phyloP scores from a whole-genome alignment of 2,888 invertebrate species.

The Caenorhabditis wallacei region DNA sequence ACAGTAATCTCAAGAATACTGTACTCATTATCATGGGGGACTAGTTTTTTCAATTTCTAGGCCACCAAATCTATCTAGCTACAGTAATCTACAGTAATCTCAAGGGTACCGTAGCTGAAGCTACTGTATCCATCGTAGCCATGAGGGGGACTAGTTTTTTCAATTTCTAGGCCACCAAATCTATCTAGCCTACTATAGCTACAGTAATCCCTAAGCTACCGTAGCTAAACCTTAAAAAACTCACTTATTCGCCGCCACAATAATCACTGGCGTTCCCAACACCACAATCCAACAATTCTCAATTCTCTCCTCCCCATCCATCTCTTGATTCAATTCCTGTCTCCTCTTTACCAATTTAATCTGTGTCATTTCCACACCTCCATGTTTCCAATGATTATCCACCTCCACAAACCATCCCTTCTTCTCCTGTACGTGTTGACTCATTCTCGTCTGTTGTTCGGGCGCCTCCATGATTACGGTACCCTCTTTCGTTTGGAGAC shows the following conservation, averaged over 20 bases:
- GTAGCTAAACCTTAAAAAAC: no score
- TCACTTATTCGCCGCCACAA: constrained; percentile 67
- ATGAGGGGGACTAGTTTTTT: no score
- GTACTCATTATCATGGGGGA: no score
- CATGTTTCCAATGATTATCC: constrained; percentile 68
- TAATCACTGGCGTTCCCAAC: constrained; percentile 59
- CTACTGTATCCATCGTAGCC: no score
- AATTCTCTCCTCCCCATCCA: constrained; percentile 21
- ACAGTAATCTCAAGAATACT: no score
- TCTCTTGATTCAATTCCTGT: constrained; percentile 10
- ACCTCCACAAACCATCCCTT: constrained; percentile 57
- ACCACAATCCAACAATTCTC: constrained; percentile 58
- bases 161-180: no score
- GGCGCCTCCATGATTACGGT: constrained; percentile 68
- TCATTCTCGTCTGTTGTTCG: constrained; percentile 52
- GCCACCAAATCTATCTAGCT: no score
- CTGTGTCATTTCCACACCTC: constrained; percentile 59
- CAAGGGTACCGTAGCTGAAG: no score
- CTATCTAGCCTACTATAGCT: no score
- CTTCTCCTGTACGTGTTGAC: constrained; percentile 41
- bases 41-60: no score
- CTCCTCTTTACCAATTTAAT: constrained; percentile 45
- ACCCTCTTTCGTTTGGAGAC: constrained; percentile 57
- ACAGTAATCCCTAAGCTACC: no score
- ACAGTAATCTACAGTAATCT: no score